A percentile compares a stretch with the other conserved stretches of the same genome.
Conservation (phyloP, 1,140 invertebrate genomes). For the Trachymyrmex septentrionalis region DNA sequence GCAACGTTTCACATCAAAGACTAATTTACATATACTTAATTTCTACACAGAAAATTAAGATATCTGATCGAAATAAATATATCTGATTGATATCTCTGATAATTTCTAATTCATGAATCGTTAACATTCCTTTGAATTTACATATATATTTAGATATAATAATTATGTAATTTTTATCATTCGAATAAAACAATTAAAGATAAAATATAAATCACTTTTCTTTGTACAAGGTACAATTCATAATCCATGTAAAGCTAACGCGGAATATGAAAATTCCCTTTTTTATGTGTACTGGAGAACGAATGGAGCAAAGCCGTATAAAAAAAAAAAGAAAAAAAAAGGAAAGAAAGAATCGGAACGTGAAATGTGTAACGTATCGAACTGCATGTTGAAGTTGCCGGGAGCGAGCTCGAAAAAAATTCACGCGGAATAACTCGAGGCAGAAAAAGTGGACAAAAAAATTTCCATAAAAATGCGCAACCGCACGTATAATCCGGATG, state of each 20-base stretch:
- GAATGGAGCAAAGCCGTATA: slow-evolving; percentile 68
- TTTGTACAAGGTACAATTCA: slow-evolving; percentile 52
- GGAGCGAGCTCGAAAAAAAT: slow-evolving; percentile 77
- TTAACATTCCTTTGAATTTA: background rate
- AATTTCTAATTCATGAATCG: background rate
- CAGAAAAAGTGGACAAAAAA: slow-evolving; percentile 78
- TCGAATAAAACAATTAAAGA: background rate
- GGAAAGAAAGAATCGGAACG: slow-evolving; percentile 70
- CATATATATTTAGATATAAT: background rate
- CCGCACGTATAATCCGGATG: slow-evolving; percentile 83
- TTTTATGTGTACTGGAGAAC: slow-evolving; percentile 70
- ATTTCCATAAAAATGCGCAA: slow-evolving; percentile 81
- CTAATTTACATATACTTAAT: background rate
- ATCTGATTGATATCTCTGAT: background rate
- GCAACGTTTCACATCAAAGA: background rate
- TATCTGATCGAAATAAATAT: too few species aligned
- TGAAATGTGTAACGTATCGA: slow-evolving; percentile 76
- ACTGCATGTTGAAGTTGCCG: slow-evolving; percentile 71
- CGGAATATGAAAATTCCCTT: slow-evolving; percentile 70
- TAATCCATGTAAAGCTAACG: slow-evolving; percentile 62
- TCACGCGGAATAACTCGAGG: slow-evolving; percentile 76
- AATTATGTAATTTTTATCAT: slow-evolving; percentile 15
- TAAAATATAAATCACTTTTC: slow-evolving; percentile 42
- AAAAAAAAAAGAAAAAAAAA: slow-evolving; percentile 39
- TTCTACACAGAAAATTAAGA: background rate